Evolutionary conservation across 2,888 invertebrate species (phyloP).

Genomic region (Eupithecia tripunctaria): DNA sequence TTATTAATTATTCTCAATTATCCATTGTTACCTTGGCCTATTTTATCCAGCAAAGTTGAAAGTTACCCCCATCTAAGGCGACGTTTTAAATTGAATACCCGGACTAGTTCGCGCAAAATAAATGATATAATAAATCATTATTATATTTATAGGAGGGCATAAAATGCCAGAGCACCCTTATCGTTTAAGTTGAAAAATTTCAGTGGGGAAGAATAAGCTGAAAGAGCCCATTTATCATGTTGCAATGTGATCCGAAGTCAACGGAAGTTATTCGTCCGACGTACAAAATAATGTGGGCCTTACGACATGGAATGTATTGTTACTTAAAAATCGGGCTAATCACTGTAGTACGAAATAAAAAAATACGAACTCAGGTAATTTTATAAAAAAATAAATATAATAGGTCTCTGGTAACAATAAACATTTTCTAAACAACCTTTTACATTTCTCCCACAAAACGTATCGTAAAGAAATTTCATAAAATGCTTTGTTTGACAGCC

Average conservation of each 20-base stretch:
- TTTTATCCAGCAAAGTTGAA: slow-evolving; percentile 52
- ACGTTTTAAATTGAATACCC: slow-evolving; percentile 57
- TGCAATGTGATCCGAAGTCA: slow-evolving; percentile 59
- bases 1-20: slow-evolving; percentile 70
- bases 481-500: neutral
- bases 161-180: slow-evolving; percentile 67
- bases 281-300: slow-evolving; percentile 67
- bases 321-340: slow-evolving; percentile 1
- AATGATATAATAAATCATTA: slow-evolving; percentile 69
- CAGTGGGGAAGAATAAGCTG: slow-evolving; percentile 68
- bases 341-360: neutral
- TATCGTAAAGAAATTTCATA: neutral
- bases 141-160: slow-evolving; percentile 63
- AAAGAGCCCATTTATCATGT: slow-evolving; percentile 71
- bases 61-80: slow-evolving; percentile 51
- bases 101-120: slow-evolving; percentile 54
- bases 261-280: slow-evolving; percentile 67
- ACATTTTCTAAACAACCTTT: neutral
- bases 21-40: slow-evolving; percentile 64
- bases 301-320: slow-evolving; percentile 49
- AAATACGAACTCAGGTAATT: neutral
- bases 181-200: slow-evolving; percentile 78
- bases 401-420: neutral
- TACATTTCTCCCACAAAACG: neutral
- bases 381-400: no score